These are phyloP conservation scores for Uria aalge DNA, from an alignment of 2,113 vertebrate species.

Conservation along the genomic window DNA sequence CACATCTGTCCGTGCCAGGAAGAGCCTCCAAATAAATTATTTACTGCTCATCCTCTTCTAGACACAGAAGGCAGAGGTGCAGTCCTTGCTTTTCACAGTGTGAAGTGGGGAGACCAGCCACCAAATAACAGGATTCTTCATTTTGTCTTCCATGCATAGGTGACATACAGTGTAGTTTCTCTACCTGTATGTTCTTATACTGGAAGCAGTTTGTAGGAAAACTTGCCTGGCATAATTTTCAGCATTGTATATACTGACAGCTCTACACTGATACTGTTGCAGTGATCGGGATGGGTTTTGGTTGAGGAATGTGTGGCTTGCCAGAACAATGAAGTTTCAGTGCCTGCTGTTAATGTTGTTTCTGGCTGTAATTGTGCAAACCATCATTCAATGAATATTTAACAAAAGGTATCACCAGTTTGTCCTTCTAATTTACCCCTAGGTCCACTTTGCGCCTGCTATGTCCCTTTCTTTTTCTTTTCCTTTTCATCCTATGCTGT, in stretches of 20 bases:
- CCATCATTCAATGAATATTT: background rate
- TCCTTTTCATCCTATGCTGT: background rate
- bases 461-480: background rate
- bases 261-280: background rate
- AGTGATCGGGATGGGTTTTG: background rate
- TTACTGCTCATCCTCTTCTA: background rate
- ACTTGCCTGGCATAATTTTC: background rate
- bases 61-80: background rate
- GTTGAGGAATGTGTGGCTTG: background rate
- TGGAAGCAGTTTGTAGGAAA: background rate
- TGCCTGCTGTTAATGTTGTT: background rate
- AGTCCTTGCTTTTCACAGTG: background rate
- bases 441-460: background rate
- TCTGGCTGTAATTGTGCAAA: background rate
- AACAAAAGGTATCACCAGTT: background rate
- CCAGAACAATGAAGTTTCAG: background rate
- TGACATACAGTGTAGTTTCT: background rate
- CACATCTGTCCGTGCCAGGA: slow-evolving; percentile 7
- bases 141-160: background rate
- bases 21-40: slow-evolving; percentile 18
- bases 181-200: background rate
- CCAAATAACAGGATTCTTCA: background rate
- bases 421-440: background rate
- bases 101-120: accelerated
- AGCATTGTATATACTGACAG: background rate